Conservation (phyloP, 2,888 invertebrate genomes). For the Autographa gamma region DNA sequence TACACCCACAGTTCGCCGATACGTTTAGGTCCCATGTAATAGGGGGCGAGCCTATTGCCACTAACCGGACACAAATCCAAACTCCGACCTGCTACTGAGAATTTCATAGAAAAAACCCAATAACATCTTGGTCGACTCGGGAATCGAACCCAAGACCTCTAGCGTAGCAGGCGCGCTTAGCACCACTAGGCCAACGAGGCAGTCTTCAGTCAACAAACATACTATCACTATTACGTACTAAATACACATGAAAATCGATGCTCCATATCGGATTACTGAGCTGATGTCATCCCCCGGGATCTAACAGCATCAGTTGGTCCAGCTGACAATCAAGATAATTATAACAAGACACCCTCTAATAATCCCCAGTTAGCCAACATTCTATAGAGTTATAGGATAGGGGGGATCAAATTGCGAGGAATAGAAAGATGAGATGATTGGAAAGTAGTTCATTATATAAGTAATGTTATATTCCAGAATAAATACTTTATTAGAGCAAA, state of each 20-base stretch:
- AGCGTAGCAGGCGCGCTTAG: too few species aligned
- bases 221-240: background rate
- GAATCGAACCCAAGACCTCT: too few species aligned
- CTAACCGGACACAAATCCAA: too few species aligned
- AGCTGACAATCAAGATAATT: conserved; percentile 19
- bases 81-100: too few species aligned
- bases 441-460: background rate
- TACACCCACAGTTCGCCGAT: too few species aligned
- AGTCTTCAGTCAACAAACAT: too few species aligned
- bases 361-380: background rate
- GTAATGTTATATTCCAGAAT: background rate
- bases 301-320: conserved; percentile 23
- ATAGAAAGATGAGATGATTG: background rate
- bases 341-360: conserved; percentile 7
- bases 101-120: too few species aligned
- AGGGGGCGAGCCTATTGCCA: too few species aligned
- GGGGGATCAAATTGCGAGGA: background rate
- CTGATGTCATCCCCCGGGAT: conserved; percentile 30
- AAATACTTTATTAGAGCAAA: too few species aligned
- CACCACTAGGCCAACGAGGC: too few species aligned
- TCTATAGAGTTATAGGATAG: background rate
- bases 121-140: too few species aligned
- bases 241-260: conserved; percentile 25
- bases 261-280: conserved; percentile 33
- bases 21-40: too few species aligned